These are phyloP conservation scores for Syndactyla subalaris DNA, from an alignment of 2,797 vertebrate genomes.

Conservation along the genomic window DNA sequence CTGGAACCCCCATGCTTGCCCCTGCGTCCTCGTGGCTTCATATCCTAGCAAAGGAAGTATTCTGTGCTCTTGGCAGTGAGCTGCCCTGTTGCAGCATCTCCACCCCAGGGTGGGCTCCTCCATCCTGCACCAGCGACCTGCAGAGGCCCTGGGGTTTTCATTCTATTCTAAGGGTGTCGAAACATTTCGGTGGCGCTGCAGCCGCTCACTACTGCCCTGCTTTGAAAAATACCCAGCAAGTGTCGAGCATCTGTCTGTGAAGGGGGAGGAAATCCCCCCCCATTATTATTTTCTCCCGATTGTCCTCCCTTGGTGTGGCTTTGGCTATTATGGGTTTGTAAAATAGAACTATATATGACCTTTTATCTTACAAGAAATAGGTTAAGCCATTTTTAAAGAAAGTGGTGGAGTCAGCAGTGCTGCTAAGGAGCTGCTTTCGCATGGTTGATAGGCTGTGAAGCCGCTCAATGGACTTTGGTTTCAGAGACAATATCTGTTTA, in stretches of 20 bases:
- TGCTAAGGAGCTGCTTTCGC: constrained; percentile 69
- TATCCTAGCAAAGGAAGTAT: not conserved
- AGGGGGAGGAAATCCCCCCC: constrained; percentile 26
- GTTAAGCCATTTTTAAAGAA: constrained; percentile 71
- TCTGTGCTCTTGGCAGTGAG: fast-evolving
- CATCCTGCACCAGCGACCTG: not conserved
- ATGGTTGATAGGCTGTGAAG: constrained; percentile 71
- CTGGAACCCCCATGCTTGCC: not conserved
- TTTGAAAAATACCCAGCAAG: constrained; percentile 56
- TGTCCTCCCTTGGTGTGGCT: constrained; percentile 58
- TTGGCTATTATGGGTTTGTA: constrained; percentile 64
- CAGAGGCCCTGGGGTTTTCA: not conserved
- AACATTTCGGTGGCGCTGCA: not conserved
- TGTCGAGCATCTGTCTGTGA: constrained; percentile 53
- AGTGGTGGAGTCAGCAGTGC: constrained; percentile 68
- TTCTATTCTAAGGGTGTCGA: not conserved
- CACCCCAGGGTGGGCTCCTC: not conserved
- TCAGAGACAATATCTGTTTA: constrained; percentile 74
- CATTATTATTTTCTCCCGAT: constrained; percentile 51
- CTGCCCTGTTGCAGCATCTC: not conserved
- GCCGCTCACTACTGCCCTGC: not conserved
- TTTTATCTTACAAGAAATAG: constrained; percentile 73
- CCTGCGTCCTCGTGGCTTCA: not conserved
- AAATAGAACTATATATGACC: constrained; percentile 71
- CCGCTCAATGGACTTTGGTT: constrained; percentile 71